Evolutionary conservation across 2,888 invertebrate genomes (phyloP), one percentile per base, ranked within the genome.

Genomic region (Habroteleia sp.): DNA sequence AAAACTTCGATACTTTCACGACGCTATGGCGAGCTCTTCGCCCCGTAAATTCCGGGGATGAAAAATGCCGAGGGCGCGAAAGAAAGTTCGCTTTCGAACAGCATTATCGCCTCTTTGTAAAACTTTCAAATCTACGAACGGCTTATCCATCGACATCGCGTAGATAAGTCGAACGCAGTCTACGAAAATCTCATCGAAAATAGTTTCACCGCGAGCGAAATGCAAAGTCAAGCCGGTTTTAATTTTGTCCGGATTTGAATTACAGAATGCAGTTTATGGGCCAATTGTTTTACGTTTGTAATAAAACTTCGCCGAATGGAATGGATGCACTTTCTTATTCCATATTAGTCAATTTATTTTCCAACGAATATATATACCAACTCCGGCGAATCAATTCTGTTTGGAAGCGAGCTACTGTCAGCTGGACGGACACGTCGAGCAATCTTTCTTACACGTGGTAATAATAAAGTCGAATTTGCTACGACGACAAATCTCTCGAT

Each of bases 71-170:
- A 65, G 50, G 65, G 66, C 73, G 66, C 66, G 33, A 60, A 73
- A 65, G 60, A 66, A 73, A 73, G 73, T 73, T 73, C 54, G 44
- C 65, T 20, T 60, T 62, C 58, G 63, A 63, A 52, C 48, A 37
- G 56, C 72, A 72, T 72, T 73, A 73, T 73, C 73, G 66, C 73
- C 52, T 66, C 73, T 73, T 73, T 66, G 73, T 73, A 54, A 58
- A 76, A 76, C 74, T 76, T 74, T 68, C 31, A 27, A 72, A 78
- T 78, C 76, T 72, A 68, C 50, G 50, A 65, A 50, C 62, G 58
- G 56, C 72, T 69, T 69, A 63, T 68, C 72, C 54, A 54, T 62
- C 65, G 62, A 58, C 50, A 65, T 58, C 63, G 63, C 39, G 31
- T 17, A 29, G 39, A 52, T 60, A 63, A 69, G 52, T 35, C 50